phyloP scores from a whole-genome alignment of 2,797 vertebrate genomes.

The Luscinia luscinia region DNA sequence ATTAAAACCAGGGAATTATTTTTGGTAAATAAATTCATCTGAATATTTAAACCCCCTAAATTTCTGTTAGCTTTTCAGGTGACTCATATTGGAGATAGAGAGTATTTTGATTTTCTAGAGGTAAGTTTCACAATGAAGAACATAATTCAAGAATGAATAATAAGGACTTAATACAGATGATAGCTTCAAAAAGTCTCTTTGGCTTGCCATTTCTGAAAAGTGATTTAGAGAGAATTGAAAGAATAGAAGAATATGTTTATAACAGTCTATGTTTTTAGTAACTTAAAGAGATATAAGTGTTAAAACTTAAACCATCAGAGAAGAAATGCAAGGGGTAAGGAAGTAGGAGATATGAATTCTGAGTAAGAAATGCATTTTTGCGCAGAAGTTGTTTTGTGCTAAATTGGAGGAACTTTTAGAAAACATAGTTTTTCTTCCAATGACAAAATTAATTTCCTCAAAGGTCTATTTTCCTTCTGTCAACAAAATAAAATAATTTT shows the following conservation, averaged over 20 bases:
- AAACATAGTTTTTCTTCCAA: not conserved
- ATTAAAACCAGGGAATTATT: not conserved
- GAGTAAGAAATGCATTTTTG: not conserved
- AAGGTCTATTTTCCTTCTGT: constrained; percentile 23
- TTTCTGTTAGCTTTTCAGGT: not conserved
- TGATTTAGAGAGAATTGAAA: not conserved
- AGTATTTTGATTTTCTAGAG: not conserved
- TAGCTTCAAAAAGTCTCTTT: not conserved
- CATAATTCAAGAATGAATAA: not conserved
- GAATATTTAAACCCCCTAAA: not conserved
- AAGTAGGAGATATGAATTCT: not conserved
- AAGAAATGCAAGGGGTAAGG: not conserved
- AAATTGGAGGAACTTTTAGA: not conserved
- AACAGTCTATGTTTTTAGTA: not conserved
- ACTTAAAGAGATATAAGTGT: not conserved
- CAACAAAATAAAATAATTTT: not conserved
- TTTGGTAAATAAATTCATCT: not conserved
- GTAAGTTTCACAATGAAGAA: not conserved
- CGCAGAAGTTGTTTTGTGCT: not conserved
- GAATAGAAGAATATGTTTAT: not conserved
- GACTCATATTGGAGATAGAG: not conserved
- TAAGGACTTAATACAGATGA: not conserved
- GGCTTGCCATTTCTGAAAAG: not conserved
- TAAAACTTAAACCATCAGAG: not conserved
- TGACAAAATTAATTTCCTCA: constrained; percentile 24